phyloP scores from a whole-genome alignment of 2,888 invertebrate genomes.

The Capitulum mitella region DNA sequence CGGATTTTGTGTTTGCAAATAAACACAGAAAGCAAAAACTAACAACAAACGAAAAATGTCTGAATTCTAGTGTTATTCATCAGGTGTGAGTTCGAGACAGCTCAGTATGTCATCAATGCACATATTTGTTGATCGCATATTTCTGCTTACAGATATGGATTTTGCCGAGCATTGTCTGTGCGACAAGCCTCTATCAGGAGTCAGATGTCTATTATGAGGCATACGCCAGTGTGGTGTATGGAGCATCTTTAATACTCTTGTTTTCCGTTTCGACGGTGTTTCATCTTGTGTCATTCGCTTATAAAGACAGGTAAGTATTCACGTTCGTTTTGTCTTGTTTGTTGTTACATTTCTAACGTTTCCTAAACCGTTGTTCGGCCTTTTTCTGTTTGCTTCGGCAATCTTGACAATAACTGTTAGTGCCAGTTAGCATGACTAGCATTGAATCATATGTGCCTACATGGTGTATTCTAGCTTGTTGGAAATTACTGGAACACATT shows the following conservation, averaged over 20 bases:
- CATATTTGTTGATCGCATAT: neutral
- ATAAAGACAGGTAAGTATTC: conserved; percentile 41
- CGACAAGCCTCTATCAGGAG: conserved; percentile 63
- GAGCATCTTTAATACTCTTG: conserved; percentile 70
- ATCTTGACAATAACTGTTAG: too few species aligned
- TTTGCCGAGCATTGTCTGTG: conserved; percentile 72
- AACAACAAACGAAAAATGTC: too few species aligned
- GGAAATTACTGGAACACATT: too few species aligned
- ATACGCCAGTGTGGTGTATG: conserved; percentile 76
- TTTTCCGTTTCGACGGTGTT: conserved; percentile 84
- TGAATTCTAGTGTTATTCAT: neutral
- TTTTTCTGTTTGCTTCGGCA: too few species aligned
- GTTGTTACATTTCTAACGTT: too few species aligned
- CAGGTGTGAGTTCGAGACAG: neutral
- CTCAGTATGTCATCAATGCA: neutral
- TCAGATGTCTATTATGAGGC: conserved; percentile 66
- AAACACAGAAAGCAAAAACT: too few species aligned
- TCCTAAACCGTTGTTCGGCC: too few species aligned
- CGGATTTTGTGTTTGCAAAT: neutral
- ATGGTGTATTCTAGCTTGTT: too few species aligned
- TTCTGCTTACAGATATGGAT: conserved; percentile 57
- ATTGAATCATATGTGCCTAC: too few species aligned
- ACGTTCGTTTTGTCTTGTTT: neutral
- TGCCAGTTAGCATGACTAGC: too few species aligned
- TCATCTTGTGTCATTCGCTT: conserved; percentile 68